phyloP scores from a whole-genome alignment of 1,140 invertebrate genomes.

The Listronotus bonariensis region DNA sequence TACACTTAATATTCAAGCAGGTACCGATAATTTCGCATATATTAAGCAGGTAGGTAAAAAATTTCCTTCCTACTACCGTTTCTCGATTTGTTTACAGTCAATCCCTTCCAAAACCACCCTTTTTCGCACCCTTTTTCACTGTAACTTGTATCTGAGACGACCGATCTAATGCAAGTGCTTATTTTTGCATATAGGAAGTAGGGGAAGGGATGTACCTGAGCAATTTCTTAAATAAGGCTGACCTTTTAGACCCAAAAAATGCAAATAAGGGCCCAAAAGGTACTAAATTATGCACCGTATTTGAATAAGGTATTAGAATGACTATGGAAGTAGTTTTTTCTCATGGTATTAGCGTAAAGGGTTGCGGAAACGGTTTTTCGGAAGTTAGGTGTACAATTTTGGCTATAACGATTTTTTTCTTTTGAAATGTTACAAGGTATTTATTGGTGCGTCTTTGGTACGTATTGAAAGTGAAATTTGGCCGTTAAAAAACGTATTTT shows the following conservation, averaged over 20 bases:
- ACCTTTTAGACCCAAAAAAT: constrained; percentile 48
- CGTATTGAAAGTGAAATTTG: constrained; percentile 11
- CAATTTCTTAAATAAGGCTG: constrained; percentile 46
- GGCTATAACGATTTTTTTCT: constrained; percentile 41
- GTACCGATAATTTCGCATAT: constrained; percentile 55
- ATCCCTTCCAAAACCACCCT: not conserved
- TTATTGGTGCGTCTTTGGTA: not conserved
- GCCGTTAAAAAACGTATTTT: constrained; percentile 23
- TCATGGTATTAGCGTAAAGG: constrained; percentile 42
- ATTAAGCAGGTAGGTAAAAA: constrained; percentile 56
- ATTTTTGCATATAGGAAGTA: constrained; percentile 33
- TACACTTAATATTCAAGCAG: constrained; percentile 57
- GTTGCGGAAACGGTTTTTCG: constrained; percentile 40
- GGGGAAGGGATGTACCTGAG: constrained; percentile 41
- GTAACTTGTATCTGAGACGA: constrained; percentile 1
- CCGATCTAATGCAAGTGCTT: constrained; percentile 25
- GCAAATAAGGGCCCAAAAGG: constrained; percentile 48
- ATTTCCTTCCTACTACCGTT: constrained; percentile 37
- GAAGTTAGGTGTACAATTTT: constrained; percentile 35
- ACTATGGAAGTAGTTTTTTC: constrained; percentile 45
- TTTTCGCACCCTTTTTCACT: not conserved
- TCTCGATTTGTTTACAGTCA: constrained; percentile 33
- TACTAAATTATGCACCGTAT: constrained; percentile 49
- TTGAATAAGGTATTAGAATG: constrained; percentile 48
- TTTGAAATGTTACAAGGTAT: constrained; percentile 16